Conservation (phyloP, 2,113 vertebrate species). For the Gallinago paraguaiae region DNA sequence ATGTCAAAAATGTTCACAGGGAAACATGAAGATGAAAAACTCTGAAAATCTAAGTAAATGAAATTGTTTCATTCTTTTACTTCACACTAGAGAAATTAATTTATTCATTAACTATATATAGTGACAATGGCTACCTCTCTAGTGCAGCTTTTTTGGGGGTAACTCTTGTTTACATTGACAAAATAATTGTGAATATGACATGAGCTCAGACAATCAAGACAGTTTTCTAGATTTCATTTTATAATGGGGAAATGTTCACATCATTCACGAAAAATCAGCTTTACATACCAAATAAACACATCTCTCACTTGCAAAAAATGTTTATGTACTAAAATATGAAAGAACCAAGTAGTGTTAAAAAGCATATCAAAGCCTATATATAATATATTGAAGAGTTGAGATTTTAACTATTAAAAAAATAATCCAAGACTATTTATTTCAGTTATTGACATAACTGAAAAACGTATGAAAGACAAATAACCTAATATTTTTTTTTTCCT, state of each 20-base stretch:
- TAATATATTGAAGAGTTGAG: not conserved
- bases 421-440: not conserved
- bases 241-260: not conserved
- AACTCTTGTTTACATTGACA: not conserved
- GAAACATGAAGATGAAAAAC: not conserved
- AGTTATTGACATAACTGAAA: not conserved
- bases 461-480: not conserved
- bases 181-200: not conserved
- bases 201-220: not conserved
- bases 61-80: not conserved
- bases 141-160: not conserved
- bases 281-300: not conserved
- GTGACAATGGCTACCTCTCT: not conserved
- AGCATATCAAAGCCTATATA: not conserved
- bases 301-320: not conserved
- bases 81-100: not conserved
- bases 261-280: not conserved
- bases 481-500: not conserved
- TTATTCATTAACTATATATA: not conserved
- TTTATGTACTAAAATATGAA: not conserved
- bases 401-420: not conserved
- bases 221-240: not conserved
- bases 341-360: not conserved
- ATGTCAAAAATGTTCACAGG: not conserved
- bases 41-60: not conserved